phyloP scores from a whole-genome alignment of 35 echinoderm and acorn worm species.

The Apostichopus parvimensis region DNA sequence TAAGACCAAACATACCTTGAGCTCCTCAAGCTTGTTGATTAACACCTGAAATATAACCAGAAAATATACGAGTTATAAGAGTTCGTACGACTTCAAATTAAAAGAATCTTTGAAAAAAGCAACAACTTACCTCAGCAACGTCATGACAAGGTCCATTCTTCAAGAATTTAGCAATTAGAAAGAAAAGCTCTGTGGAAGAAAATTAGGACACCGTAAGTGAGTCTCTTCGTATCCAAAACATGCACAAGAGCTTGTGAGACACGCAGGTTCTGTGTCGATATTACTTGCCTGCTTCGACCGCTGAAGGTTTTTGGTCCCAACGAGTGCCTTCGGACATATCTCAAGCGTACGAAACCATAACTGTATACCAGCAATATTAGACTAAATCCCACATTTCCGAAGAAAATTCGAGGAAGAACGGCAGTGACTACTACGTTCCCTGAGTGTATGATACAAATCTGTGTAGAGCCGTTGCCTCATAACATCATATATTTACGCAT shows the following conservation, averaged over 20 bases:
- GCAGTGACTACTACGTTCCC: background rate
- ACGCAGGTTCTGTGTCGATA: background rate
- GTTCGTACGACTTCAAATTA: background rate
- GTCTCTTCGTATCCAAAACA: background rate
- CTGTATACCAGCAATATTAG: background rate
- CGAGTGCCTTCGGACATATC: constrained; percentile 71
- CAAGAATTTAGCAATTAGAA: constrained; percentile 92
- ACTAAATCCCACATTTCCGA: constrained; percentile 8
- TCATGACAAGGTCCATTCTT: constrained; percentile 83
- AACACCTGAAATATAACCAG: constrained; percentile 79
- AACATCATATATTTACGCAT: background rate
- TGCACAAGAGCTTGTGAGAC: background rate
- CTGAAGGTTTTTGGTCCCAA: constrained; percentile 41
- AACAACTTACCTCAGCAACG: constrained; percentile 83
- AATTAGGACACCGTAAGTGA: constrained; percentile 47
- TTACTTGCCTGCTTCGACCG: constrained; percentile 76
- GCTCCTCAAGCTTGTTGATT: constrained; percentile 72
- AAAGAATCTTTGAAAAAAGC: background rate
- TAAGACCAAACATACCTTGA: constrained; percentile 75
- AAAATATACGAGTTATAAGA: constrained; percentile 35
- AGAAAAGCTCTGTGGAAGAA: constrained; percentile 95
- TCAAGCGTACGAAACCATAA: constrained; percentile 47
- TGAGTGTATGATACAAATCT: background rate
- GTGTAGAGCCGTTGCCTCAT: background rate
- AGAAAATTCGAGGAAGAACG: constrained; percentile 1